Evolutionary conservation across 2,888 invertebrate species (phyloP).

Genomic region (Heteropelma amictum): DNA sequence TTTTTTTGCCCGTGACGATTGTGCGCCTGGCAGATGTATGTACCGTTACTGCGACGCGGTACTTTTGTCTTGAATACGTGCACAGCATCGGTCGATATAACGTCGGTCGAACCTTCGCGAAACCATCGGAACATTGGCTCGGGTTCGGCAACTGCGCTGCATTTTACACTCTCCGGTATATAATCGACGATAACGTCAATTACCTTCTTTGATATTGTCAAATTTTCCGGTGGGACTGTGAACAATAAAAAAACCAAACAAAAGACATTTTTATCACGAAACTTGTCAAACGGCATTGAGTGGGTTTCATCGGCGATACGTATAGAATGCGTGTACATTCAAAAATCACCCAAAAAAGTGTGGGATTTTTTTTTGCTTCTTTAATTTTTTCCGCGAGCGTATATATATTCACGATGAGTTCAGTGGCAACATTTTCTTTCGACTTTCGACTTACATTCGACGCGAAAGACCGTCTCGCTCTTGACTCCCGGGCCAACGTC

Average conservation of each 20-base stretch:
- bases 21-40: constrained; percentile 88
- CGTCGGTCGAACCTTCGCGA: constrained; percentile 80
- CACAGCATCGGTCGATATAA: constrained; percentile 79
- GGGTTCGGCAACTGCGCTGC: constrained; percentile 84
- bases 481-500: constrained; percentile 89
- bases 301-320: too few species aligned
- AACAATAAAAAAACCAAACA: background rate
- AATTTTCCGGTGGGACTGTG: constrained; percentile 91
- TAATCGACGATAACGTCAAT: constrained; percentile 81
- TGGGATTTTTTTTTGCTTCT: too few species aligned
- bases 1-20: constrained; percentile 89
- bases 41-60: constrained; percentile 85
- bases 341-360: too few species aligned
- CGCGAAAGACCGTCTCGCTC: constrained; percentile 90
- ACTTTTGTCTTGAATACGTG: constrained; percentile 84
- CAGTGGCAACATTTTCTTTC: background rate
- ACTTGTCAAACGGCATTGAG: background rate
- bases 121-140: constrained; percentile 87
- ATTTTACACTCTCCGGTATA: constrained; percentile 80
- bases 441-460: constrained; percentile 87
- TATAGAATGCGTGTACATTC: too few species aligned
- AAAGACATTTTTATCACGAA: background rate
- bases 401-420: too few species aligned
- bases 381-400: too few species aligned
- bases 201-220: constrained; percentile 83